These are phyloP conservation scores for Temnothorax curvispinosus DNA, from an alignment of 1,140 invertebrate species.

Conservation along the genomic window DNA sequence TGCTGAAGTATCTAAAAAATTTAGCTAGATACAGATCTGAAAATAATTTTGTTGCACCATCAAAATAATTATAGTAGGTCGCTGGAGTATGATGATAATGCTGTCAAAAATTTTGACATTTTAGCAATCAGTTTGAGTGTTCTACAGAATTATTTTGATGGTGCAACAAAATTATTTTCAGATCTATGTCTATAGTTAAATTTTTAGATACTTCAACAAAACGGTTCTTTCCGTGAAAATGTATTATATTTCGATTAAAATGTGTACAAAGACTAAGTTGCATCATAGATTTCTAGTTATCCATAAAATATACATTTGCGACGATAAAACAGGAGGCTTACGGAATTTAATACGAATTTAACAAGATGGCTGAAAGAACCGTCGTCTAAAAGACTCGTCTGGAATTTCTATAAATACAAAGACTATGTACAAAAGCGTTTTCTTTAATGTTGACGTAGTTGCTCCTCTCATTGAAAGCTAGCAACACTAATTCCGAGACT, in stretches of 20 bases:
- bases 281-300: background rate
- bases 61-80: too few species aligned
- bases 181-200: too few species aligned
- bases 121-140: too few species aligned
- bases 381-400: constrained; percentile 22
- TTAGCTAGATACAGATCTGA: too few species aligned
- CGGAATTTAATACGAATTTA: constrained; percentile 31
- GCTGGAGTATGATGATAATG: too few species aligned
- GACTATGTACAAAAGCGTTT: background rate
- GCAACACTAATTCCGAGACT: constrained; percentile 32
- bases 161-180: too few species aligned
- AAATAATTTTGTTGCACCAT: too few species aligned
- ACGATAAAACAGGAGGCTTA: background rate
- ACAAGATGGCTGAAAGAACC: constrained; percentile 1
- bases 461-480: background rate
- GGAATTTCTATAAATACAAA: constrained; percentile 28
- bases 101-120: too few species aligned
- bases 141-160: too few species aligned
- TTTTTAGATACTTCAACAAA: too few species aligned
- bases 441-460: constrained; percentile 23
- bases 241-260: constrained; percentile 1
- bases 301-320: background rate
- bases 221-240: too few species aligned
- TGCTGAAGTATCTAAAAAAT: too few species aligned
- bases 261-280: background rate